Conservation (phyloP, 53 echinoderm and acorn worm genomes). For the Temnopleurus reevesii region DNA sequence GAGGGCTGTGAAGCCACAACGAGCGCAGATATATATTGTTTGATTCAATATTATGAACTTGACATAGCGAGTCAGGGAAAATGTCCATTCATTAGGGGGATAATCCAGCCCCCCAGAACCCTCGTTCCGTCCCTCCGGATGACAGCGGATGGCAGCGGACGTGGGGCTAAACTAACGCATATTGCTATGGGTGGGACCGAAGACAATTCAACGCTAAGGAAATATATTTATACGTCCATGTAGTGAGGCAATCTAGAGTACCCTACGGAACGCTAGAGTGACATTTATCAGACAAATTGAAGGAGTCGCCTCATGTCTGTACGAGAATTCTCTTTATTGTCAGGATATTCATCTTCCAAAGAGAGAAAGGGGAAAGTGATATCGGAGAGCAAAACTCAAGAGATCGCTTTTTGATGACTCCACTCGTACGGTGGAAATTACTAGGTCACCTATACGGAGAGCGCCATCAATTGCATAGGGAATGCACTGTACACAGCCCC, state of each 20-base stretch:
- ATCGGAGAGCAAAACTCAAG: conserved; percentile 36
- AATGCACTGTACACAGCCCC: conserved; percentile 27
- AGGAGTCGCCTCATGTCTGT: conserved; percentile 57
- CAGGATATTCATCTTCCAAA: neutral
- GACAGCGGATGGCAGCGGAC: too few species aligned
- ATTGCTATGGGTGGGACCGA: conserved; percentile 41
- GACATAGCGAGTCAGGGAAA: conserved; percentile 63
- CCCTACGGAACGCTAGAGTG: conserved; percentile 22
- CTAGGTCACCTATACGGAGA: conserved; percentile 13
- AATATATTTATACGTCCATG: conserved; percentile 20
- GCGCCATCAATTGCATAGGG: conserved; percentile 3
- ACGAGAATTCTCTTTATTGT: conserved; percentile 33
- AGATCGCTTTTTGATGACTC: conserved; percentile 49
- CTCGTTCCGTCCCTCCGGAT: neutral
- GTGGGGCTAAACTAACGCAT: conserved; percentile 24
- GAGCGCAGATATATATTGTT: conserved; percentile 51
- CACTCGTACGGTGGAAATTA: conserved; percentile 1
- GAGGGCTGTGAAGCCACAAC: neutral
- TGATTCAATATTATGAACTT: conserved; percentile 64
- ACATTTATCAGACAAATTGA: conserved; percentile 62
- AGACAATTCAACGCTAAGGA: neutral
- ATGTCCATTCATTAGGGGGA: conserved; percentile 60
- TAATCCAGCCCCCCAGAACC: conserved; percentile 19
- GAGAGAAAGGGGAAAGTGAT: conserved; percentile 10
- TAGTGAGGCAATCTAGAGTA: conserved; percentile 37